These are phyloP conservation scores for Pristionchus fissidentatus DNA, from an alignment of 2,888 invertebrate species.

Conservation along the genomic window DNA sequence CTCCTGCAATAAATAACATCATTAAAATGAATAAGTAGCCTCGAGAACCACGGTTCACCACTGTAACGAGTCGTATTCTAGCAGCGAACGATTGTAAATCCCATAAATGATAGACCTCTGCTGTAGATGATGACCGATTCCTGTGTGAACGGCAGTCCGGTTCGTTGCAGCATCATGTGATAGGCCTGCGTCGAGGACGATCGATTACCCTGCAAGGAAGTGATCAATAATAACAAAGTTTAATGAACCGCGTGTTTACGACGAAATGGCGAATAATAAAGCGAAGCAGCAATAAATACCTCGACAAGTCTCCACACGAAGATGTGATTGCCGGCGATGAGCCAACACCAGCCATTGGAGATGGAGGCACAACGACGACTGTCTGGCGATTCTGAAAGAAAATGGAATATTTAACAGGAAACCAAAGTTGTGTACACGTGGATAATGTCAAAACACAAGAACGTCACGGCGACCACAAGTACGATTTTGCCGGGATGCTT, in stretches of 20 bases:
- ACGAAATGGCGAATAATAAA: not conserved
- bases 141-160: slow-evolving; percentile 41
- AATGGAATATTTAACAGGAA: not conserved
- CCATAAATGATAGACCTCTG: not conserved
- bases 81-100: not conserved
- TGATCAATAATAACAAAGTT: not conserved
- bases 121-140: slow-evolving; percentile 38
- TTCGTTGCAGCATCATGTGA: slow-evolving; percentile 30
- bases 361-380: slow-evolving; percentile 31
- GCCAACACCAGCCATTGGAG: slow-evolving; percentile 45
- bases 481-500: no score
- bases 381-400: slow-evolving; percentile 29
- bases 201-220: slow-evolving; percentile 41
- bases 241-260: no score
- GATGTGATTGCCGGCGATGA: slow-evolving; percentile 35
- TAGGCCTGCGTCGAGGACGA: not conserved
- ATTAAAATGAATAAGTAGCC: no score
- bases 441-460: not conserved
- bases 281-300: not conserved
- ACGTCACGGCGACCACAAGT: not conserved
- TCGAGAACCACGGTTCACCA: not conserved
- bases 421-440: not conserved
- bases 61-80: not conserved
- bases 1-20: not conserved
- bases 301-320: slow-evolving; percentile 43